Base-by-base conservation (phyloP, 2,888 invertebrate genomes). In the Acronicta psi region DNA sequence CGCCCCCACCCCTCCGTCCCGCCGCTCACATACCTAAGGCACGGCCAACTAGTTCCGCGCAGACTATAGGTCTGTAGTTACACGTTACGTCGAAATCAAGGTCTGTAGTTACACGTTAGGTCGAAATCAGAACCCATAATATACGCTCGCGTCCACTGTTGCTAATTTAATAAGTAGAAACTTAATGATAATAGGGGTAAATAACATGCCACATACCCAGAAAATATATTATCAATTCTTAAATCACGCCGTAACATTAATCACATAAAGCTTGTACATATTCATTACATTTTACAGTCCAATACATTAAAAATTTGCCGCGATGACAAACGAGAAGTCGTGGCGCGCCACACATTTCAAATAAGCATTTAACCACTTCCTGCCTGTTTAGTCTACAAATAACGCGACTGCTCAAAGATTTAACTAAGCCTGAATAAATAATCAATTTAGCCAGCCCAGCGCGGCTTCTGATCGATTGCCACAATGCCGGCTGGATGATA, bases 391-490 rank as follows among this genome's bases (percentile, higher is more conserved):
- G 83, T 87, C 88, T 86, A 90, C 91, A 90, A 92, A 92, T 90
- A 92, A 89, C 87, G 85, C 84, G 81, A 85, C 85, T 83, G 83
- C 84, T 86, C 83, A 85, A 89, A 90, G 90, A 91, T 90, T 92
- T 89, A 91, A 90, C 90, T 90, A 88, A 92, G 89, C 88, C 81
- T 87, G 90, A 90, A 93, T 92, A 92, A 93, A 93, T 92, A 92
- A 93, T 92, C 92, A 93, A 93, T 92, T 89, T 87, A 88, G 88
- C 82, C 85, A 83, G 84, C 83, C 84, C 81, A 86, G 88, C 89
- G 88, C 90, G 85, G 88, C 88, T 89, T 83, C 90, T 93, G 93
- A 94, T 93, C 92, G 92, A 93, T 93, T 86, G 92, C 90, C 92
- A 88, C 92, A 92, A 91, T 91, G 88, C 88, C 86, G 87, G 86